Percentiles rank a stretch among this genome's conserved stretches.
Evolutionary conservation across 2,113 vertebrate species (phyloP).

Genomic region (Campylorhamphus procurvoides): DNA sequence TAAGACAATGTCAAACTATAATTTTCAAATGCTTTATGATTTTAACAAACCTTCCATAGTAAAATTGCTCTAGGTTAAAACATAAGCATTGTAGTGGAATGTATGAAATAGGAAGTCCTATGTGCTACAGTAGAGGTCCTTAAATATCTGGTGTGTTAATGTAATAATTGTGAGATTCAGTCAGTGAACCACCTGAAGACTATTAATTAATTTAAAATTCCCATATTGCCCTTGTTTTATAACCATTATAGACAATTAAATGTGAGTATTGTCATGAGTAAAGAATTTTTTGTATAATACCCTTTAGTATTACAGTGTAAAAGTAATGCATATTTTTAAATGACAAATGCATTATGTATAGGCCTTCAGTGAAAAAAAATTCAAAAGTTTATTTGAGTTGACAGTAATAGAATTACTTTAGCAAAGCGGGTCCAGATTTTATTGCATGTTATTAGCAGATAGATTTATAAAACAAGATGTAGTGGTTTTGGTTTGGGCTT

Average conservation of each 20-base stretch:
- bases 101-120: neutral
- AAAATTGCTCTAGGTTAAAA: conserved; percentile 7
- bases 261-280: neutral
- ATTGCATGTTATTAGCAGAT: neutral
- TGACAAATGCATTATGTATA: neutral
- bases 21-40: neutral
- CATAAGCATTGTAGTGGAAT: neutral
- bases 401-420: neutral
- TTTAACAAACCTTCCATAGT: conserved; percentile 12
- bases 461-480: neutral
- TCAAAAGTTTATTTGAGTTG: neutral
- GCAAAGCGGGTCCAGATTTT: rapidly evolving
- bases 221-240: neutral
- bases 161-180: neutral
- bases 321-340: neutral
- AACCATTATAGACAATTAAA: neutral
- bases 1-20: conserved; percentile 1
- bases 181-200: neutral
- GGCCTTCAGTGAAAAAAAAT: neutral
- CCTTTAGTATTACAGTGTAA: neutral
- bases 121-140: neutral
- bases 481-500: no score
- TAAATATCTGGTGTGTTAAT: neutral
- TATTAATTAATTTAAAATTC: neutral
- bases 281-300: neutral